A percentile compares a stretch with the other conserved stretches of the same genome.
These are phyloP conservation scores for Gobionotothen gibberifrons DNA, from an alignment of 2,797 vertebrate genomes.

Conservation along the genomic window DNA sequence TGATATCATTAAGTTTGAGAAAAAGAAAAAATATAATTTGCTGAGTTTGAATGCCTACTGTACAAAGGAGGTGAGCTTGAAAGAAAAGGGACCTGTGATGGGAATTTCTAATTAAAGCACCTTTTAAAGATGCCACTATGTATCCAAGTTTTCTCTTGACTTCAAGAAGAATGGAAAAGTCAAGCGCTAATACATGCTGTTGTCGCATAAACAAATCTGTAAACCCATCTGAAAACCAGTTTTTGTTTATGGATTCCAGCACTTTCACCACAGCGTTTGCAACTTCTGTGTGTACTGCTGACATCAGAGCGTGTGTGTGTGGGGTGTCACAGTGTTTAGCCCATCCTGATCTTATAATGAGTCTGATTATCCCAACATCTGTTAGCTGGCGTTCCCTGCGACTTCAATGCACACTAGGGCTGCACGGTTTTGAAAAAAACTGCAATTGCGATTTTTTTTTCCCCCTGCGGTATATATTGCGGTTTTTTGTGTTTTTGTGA, in stretches of 20 bases:
- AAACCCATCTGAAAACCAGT: slow-evolving; percentile 50
- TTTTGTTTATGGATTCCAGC: slow-evolving; percentile 49
- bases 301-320: slow-evolving; percentile 44
- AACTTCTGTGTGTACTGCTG: slow-evolving; percentile 50
- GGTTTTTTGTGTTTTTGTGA: too few relatives aligned
- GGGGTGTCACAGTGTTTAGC: slow-evolving; percentile 61
- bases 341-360: slow-evolving; percentile 78
- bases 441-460: too few relatives aligned
- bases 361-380: slow-evolving; percentile 81
- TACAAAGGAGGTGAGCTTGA: too few relatives aligned
- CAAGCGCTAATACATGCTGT: background rate
- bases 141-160: too few relatives aligned
- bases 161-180: background rate
- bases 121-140: too few relatives aligned
- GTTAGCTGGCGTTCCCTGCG: slow-evolving; percentile 61
- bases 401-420: slow-evolving; percentile 37
- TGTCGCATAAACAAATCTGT: background rate
- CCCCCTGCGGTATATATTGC: too few relatives aligned
- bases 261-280: slow-evolving; percentile 48
- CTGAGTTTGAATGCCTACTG: too few relatives aligned
- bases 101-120: too few relatives aligned
- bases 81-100: too few relatives aligned
- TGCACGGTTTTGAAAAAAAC: too few relatives aligned
- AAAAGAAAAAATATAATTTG: too few relatives aligned
- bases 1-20: too few relatives aligned